Evolutionary conservation across 37 sponge, comb jelly and placozoan genomes (phyloP).

Genomic region (Oopsacas minuta): DNA sequence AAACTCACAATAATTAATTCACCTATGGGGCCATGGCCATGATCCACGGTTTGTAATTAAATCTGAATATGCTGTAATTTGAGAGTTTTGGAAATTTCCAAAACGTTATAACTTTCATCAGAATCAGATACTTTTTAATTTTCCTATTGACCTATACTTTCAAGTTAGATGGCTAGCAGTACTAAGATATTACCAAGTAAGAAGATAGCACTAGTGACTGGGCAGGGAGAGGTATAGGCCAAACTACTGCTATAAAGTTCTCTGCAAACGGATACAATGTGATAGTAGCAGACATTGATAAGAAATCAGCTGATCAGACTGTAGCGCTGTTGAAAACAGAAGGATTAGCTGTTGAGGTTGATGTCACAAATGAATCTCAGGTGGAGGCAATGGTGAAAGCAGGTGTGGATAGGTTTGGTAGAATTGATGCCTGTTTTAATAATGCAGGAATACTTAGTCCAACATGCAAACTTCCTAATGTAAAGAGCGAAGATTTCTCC

Average conservation of each 20-base stretch:
- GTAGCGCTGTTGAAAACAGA: not conserved
- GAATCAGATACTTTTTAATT: too few species aligned
- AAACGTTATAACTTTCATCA: too few species aligned
- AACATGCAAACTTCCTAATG: not conserved
- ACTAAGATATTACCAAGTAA: too few species aligned
- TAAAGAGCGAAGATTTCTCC: not conserved
- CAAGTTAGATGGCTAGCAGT: not conserved
- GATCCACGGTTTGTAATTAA: too few species aligned
- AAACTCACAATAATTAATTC: too few species aligned
- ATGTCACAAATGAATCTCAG: conserved; percentile 7
- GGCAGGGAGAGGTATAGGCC: not conserved
- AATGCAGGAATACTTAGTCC: not conserved
- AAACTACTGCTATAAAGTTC: not conserved
- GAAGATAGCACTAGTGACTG: conserved; percentile 8
- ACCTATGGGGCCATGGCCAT: too few species aligned
- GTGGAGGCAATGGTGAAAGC: conserved; percentile 9
- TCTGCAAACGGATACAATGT: not conserved
- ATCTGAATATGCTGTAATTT: too few species aligned
- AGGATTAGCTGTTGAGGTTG: not conserved
- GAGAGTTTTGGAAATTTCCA: too few species aligned
- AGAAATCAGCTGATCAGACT: not conserved
- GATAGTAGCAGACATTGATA: conserved; percentile 17
- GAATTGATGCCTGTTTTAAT: not conserved
- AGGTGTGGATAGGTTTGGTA: conserved; percentile 10
- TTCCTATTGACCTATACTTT: too few species aligned